Percentiles rank a stretch among this genome's conserved stretches.
Evolutionary conservation across 1,140 invertebrate species (phyloP).

Genomic region (Cepaea nemoralis): DNA sequence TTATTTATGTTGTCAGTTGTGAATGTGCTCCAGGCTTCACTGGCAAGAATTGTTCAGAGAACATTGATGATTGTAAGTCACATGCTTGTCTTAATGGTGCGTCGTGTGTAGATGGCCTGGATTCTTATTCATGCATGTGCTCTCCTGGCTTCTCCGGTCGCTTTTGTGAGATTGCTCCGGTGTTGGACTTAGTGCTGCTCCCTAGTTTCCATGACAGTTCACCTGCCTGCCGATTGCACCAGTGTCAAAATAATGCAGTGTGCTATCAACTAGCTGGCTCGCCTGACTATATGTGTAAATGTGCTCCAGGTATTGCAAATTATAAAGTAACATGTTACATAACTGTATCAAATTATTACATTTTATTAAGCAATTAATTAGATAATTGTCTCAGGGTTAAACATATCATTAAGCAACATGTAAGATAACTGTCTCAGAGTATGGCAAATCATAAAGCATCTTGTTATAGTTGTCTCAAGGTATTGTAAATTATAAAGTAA

Average conservation of each 20-base stretch:
- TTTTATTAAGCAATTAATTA: too few relatives aligned
- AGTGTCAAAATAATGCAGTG: slow-evolving; percentile 94
- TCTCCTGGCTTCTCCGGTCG: slow-evolving; percentile 90
- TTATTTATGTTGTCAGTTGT: slow-evolving; percentile 75
- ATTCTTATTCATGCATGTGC: slow-evolving; percentile 94
- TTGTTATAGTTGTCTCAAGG: too few relatives aligned
- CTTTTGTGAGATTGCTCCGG: slow-evolving; percentile 94
- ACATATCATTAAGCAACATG: too few relatives aligned
- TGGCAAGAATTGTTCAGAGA: slow-evolving; percentile 87
- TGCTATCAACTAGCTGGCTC: slow-evolving; percentile 87
- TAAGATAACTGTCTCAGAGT: too few relatives aligned
- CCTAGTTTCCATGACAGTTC: slow-evolving; percentile 75
- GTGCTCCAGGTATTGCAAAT: slow-evolving; percentile 84
- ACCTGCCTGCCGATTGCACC: slow-evolving; percentile 93
- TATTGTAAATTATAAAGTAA: too few relatives aligned
- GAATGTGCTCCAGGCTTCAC: slow-evolving; percentile 90
- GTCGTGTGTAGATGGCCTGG: slow-evolving; percentile 91
- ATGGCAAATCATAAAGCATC: too few relatives aligned
- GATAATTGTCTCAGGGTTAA: too few relatives aligned
- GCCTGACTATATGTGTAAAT: slow-evolving; percentile 89
- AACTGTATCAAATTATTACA: too few relatives aligned
- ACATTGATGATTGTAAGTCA: slow-evolving; percentile 85
- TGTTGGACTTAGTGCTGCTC: slow-evolving; percentile 62
- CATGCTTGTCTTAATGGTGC: slow-evolving; percentile 93
- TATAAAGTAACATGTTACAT: background rate